Percentiles rank a stretch among this genome's conserved stretches.
phyloP scores from a whole-genome alignment of 2,113 vertebrate genomes.

The Oxyura jamaicensis region DNA sequence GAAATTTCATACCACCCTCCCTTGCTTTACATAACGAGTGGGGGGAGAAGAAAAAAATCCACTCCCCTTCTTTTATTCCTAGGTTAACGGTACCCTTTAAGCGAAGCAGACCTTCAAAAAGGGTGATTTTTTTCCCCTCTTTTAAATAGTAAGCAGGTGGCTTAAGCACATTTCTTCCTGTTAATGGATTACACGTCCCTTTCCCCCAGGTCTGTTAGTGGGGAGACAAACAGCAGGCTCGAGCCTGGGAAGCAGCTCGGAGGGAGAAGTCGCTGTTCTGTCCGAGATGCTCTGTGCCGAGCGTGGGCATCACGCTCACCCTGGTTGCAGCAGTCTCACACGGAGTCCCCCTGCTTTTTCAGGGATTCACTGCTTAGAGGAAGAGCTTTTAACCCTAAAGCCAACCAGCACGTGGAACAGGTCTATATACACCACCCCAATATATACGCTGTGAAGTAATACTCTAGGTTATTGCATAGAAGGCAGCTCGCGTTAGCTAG shows the following conservation, averaged over 20 bases:
- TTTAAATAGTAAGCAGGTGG: not conserved
- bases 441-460: not conserved
- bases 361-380: not conserved
- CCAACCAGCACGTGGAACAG: not conserved
- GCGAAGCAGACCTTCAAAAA: not conserved
- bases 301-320: fast-evolving
- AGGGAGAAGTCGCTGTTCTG: not conserved
- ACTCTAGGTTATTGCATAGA: slow-evolving; percentile 78
- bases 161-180: not conserved
- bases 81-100: slow-evolving; percentile 16
- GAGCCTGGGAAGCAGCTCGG: not conserved
- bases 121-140: not conserved
- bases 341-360: not conserved
- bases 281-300: not conserved
- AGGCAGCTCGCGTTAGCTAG: not conserved
- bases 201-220: not conserved
- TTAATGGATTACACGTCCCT: not conserved
- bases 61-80: not conserved
- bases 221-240: not conserved
- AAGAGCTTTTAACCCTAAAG: not conserved
- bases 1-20: not conserved
- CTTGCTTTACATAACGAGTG: not conserved
- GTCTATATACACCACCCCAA: not conserved
- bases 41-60: not conserved
- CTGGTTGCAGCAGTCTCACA: not conserved